Evolutionary conservation across 2,113 vertebrate genomes (phyloP), one percentile per base, ranked within the genome.

Genomic region (Neopipo cinnamomea): DNA sequence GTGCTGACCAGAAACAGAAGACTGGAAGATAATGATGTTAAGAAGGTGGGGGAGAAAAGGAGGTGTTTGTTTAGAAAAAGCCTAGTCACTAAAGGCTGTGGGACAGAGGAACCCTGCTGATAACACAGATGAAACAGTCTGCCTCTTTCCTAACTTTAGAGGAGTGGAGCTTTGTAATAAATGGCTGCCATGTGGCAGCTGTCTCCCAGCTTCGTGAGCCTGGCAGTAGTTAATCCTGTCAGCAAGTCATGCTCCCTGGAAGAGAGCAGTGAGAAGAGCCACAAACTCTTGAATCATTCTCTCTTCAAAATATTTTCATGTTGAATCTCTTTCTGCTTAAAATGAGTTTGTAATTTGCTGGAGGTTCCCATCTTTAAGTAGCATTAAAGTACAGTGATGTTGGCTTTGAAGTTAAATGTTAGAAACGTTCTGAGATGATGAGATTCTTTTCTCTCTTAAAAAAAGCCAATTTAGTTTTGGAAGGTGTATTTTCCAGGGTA

Each of bases 101-200:
- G 88, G 93, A 89, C 95, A 95, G 65, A 87, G 92, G 88, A 93
- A 89, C 96, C 93, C 95, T 92, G 93, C 94, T 96, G 97, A 96
- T 97, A 97, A 97, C 91, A 95, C 88, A 96, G 96, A 91, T 88
- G 96, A 96, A 97, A 96, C 93, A 80, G 61, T 39, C 91, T 96
- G 89, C 93, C 90, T 96, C 90, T 96, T 91, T 84, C 96, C 96
- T 96, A 94, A 96, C 94, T 97, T 90, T 61, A 67, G 83, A 91
- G 93, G 90, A 96, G 68, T 68, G 93, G 94, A 91, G 31, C 96
- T 89, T 92, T 88, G 88, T 95, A 98, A 97, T 97, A 97, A 96
- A 98, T 96, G 97, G 95, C 96, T 97, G 96, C 97, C 96, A 91
- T 97, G 97, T 96, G 95, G 97, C 97, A 97, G 97, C 97, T 95